phyloP scores from a whole-genome alignment of 2,797 vertebrate species.

The Hydrolagus colliei region DNA sequence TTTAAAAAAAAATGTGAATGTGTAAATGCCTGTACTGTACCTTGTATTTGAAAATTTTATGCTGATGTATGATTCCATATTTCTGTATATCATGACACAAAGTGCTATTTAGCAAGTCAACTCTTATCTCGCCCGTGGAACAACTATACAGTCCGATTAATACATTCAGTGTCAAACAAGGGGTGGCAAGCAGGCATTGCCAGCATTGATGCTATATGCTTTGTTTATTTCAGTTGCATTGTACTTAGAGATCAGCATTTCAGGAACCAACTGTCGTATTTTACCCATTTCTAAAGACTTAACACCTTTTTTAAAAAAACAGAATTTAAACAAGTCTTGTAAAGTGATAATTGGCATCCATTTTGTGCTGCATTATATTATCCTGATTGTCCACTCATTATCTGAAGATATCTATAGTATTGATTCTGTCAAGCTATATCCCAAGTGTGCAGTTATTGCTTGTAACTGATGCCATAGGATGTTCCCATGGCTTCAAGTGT shows the following conservation, averaged over 20 bases:
- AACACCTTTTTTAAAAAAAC: not conserved
- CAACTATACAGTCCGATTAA: conserved; percentile 14
- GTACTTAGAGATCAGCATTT: conserved; percentile 2
- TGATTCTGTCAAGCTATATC: not conserved
- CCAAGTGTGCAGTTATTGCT: too few species aligned
- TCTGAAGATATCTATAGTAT: conserved; percentile 10
- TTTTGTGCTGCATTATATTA: not conserved
- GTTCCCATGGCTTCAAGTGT: too few species aligned
- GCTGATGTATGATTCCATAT: conserved; percentile 20
- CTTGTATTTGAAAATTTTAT: conserved; percentile 19
- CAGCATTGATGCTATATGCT: conserved; percentile 17
- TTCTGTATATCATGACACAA: conserved; percentile 30
- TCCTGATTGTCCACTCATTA: not conserved
- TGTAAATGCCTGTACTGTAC: conserved; percentile 24
- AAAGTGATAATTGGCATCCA: conserved; percentile 1
- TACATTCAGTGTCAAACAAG: conserved; percentile 29
- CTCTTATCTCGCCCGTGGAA: conserved; percentile 26
- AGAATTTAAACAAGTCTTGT: not conserved
- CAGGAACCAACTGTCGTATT: conserved; percentile 14
- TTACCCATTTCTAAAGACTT: not conserved
- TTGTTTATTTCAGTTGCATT: conserved; percentile 5
- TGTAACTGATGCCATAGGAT: too few species aligned
- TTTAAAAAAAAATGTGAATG: conserved; percentile 5
- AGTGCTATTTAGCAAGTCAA: conserved; percentile 23
- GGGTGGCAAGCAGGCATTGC: conserved; percentile 27